These are phyloP conservation scores for Callorhinus ursinus DNA, from an alignment of 2,113 vertebrate species.

Conservation along the genomic window DNA sequence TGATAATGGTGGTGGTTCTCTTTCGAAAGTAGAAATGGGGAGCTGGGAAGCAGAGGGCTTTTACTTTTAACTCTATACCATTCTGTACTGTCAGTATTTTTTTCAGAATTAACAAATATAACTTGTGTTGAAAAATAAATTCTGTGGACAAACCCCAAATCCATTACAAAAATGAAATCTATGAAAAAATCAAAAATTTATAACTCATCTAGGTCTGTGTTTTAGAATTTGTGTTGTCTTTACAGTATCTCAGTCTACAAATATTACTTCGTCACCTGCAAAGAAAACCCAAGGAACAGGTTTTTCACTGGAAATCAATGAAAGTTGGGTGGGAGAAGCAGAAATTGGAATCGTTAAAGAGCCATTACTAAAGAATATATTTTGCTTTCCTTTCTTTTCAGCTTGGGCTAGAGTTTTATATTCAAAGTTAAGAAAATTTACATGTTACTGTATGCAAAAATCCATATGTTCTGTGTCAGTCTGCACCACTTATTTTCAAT, in stretches of 20 bases:
- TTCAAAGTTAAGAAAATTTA: conserved; percentile 45
- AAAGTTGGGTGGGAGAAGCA: background rate
- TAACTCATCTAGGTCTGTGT: background rate
- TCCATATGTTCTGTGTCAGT: conserved; percentile 55
- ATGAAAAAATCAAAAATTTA: background rate
- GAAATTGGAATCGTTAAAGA: background rate
- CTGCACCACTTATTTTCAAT: conserved; percentile 62
- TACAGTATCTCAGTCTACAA: background rate
- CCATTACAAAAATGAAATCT: background rate
- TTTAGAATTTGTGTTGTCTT: background rate
- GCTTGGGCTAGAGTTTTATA: conserved; percentile 30
- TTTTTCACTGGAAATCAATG: background rate
- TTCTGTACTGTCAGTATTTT: background rate
- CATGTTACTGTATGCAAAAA: background rate
- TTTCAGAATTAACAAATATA: background rate
- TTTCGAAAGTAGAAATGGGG: background rate
- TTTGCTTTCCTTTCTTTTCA: conserved; percentile 33
- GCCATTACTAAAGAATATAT: background rate
- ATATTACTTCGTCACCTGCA: background rate
- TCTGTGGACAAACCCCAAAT: background rate
- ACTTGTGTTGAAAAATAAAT: background rate
- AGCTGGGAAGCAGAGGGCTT: background rate
- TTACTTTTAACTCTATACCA: background rate
- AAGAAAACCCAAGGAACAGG: background rate
- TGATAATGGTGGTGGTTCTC: background rate